These are phyloP conservation scores for Lymantria dispar DNA, from an alignment of 2,888 invertebrate species.

Conservation along the genomic window DNA sequence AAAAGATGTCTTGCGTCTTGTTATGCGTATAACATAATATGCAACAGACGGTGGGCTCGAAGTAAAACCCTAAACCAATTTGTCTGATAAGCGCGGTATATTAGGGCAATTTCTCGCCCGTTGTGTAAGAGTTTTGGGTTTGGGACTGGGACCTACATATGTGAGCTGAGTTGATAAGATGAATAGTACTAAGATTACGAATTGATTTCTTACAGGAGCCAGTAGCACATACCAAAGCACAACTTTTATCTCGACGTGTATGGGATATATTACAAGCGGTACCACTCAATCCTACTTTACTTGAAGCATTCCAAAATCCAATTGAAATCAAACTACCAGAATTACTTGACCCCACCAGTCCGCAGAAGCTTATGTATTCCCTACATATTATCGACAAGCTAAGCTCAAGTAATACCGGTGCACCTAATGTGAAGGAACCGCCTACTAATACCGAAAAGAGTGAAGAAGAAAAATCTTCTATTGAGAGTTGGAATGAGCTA, in stretches of 20 bases:
- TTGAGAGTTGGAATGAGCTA: conserved; percentile 86
- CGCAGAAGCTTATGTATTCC: conserved; percentile 97
- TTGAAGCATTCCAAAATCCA: conserved; percentile 92
- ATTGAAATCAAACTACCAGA: conserved; percentile 86
- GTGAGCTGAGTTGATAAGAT: too few relatives aligned
- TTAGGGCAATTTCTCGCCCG: too few relatives aligned
- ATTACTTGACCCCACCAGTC: conserved; percentile 92
- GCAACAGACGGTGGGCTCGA: too few relatives aligned
- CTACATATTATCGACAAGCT: conserved; percentile 90
- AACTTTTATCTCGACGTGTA: conserved; percentile 93
- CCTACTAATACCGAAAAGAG: conserved; percentile 50
- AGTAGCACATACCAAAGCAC: conserved; percentile 92
- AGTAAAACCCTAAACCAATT: too few relatives aligned
- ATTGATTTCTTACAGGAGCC: conserved; percentile 73
- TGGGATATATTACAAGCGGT: conserved; percentile 97
- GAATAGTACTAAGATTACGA: too few relatives aligned
- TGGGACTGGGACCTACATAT: too few relatives aligned
- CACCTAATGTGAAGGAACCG: conserved; percentile 53
- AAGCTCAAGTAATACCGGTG: conserved; percentile 57
- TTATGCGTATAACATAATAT: too few relatives aligned
- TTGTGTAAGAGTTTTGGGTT: too few relatives aligned
- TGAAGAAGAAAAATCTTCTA: conserved; percentile 58
- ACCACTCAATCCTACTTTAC: conserved; percentile 93
- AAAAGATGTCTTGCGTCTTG: too few relatives aligned
- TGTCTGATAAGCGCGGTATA: too few relatives aligned